These are phyloP conservation scores for Unio delphinus DNA, from an alignment of 2,888 invertebrate genomes.

Conservation along the genomic window DNA sequence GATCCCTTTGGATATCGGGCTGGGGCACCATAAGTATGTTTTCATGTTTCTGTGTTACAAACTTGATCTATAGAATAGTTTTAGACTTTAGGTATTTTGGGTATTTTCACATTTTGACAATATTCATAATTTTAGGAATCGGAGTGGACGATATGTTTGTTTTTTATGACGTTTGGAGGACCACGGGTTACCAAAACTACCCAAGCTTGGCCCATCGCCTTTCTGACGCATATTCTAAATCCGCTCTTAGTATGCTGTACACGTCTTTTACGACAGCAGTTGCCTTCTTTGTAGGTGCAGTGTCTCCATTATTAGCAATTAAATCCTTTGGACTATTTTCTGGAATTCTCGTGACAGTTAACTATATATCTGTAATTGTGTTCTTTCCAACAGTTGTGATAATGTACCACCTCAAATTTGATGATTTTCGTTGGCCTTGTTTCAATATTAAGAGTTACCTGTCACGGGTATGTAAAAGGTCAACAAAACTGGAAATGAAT, in stretches of 20 bases:
- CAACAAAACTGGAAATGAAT: not conserved
- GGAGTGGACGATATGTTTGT: constrained; percentile 57
- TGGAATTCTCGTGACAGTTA: constrained; percentile 49
- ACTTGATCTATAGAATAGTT: constrained; percentile 49
- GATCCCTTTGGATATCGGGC: constrained; percentile 49
- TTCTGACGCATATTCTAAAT: constrained; percentile 47
- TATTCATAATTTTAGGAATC: constrained; percentile 55
- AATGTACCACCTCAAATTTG: constrained; percentile 46
- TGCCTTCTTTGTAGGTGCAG: constrained; percentile 53
- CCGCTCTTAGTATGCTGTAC: constrained; percentile 49
- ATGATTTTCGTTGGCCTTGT: constrained; percentile 36
- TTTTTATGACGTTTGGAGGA: constrained; percentile 54
- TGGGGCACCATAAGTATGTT: constrained; percentile 48
- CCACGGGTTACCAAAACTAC: constrained; percentile 28
- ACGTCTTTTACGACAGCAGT: constrained; percentile 54
- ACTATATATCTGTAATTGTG: constrained; percentile 54
- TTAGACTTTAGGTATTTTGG: constrained; percentile 51
- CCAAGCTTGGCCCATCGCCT: constrained; percentile 44
- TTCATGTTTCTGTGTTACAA: constrained; percentile 49
- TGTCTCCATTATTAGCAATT: constrained; percentile 56
- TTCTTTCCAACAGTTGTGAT: constrained; percentile 52
- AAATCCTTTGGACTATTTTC: constrained; percentile 60
- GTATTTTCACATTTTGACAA: constrained; percentile 50
- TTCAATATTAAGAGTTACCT: not conserved
- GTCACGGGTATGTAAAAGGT: not conserved